Percentiles rank a stretch among this genome's conserved stretches.
Conservation (phyloP, 1,140 invertebrate species). For the Brachionus calyciflorus region DNA sequence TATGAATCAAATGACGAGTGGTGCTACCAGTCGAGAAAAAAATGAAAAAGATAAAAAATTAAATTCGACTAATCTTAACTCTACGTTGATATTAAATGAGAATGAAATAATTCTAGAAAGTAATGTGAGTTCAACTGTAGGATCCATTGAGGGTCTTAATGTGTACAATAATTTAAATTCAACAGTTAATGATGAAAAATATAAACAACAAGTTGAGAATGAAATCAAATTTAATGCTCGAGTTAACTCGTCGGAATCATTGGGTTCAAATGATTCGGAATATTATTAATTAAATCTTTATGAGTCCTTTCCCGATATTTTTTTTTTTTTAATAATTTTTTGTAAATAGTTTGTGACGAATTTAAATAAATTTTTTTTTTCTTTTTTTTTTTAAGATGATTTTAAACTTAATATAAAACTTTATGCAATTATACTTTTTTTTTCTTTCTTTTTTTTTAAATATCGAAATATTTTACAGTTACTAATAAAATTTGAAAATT, state of each 20-base stretch:
- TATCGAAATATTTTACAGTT: too few species aligned
- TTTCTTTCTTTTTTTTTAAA: too few species aligned
- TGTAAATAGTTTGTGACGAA: too few species aligned
- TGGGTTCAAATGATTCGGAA: constrained; percentile 14
- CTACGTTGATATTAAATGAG: constrained; percentile 23
- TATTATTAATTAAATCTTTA: too few species aligned
- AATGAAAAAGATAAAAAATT: constrained; percentile 15
- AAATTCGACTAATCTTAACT: constrained; percentile 33
- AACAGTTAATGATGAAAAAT: constrained; percentile 31
- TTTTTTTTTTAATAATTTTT: too few species aligned
- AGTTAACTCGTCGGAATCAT: background rate
- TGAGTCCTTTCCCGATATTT: too few species aligned
- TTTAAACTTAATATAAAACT: too few species aligned
- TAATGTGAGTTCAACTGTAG: constrained; percentile 28
- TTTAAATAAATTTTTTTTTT: too few species aligned
- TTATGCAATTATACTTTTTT: too few species aligned
- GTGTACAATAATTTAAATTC: constrained; percentile 20
- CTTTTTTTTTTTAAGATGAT: too few species aligned
- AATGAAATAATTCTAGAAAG: constrained; percentile 32
- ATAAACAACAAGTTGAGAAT: constrained; percentile 2
- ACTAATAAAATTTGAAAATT: too few species aligned
- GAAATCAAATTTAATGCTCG: constrained; percentile 1
- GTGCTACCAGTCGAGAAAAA: background rate
- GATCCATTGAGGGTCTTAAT: constrained; percentile 16
- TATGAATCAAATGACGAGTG: background rate